Conservation (phyloP, 2,888 invertebrate genomes). For the Scelioninae gen. 2 region DNA sequence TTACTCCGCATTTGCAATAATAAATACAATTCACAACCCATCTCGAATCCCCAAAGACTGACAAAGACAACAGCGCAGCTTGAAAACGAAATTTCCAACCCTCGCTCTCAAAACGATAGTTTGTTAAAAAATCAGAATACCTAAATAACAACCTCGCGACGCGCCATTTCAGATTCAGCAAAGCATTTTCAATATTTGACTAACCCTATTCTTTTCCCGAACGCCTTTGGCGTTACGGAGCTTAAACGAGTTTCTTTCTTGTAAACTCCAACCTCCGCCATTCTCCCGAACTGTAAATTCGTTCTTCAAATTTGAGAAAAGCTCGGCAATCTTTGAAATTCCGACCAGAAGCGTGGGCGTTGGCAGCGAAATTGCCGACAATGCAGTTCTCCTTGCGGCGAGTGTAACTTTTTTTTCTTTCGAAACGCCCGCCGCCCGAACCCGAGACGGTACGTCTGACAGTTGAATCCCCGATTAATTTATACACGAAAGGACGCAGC, state of each 20-base stretch:
- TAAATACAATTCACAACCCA: too few species aligned
- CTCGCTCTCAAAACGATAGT: too few species aligned
- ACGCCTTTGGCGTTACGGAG: conserved; percentile 3
- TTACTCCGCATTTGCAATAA: too few species aligned
- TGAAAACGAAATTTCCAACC: too few species aligned
- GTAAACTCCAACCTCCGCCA: conserved; percentile 25
- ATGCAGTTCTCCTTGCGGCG: neutral
- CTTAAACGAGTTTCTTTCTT: conserved; percentile 26
- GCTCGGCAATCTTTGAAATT: too few species aligned
- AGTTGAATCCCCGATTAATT: conserved; percentile 68
- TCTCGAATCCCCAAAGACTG: too few species aligned
- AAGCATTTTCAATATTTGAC: conserved; percentile 29
- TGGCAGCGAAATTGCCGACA: neutral
- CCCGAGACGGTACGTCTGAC: too few species aligned
- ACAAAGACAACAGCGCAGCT: too few species aligned
- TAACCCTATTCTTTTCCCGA: conserved; percentile 16
- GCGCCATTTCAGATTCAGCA: conserved; percentile 17
- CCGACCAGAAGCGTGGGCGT: too few species aligned
- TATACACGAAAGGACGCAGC: conserved; percentile 63
- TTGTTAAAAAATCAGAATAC: neutral
- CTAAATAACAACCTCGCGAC: conserved; percentile 16
- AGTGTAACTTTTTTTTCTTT: too few species aligned
- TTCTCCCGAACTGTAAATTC: conserved; percentile 27
- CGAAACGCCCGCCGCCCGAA: neutral
- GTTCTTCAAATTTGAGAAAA: conserved; percentile 25